Base-by-base conservation (phyloP, 2,797 vertebrate species). In the Tamandua tetradactyla region DNA sequence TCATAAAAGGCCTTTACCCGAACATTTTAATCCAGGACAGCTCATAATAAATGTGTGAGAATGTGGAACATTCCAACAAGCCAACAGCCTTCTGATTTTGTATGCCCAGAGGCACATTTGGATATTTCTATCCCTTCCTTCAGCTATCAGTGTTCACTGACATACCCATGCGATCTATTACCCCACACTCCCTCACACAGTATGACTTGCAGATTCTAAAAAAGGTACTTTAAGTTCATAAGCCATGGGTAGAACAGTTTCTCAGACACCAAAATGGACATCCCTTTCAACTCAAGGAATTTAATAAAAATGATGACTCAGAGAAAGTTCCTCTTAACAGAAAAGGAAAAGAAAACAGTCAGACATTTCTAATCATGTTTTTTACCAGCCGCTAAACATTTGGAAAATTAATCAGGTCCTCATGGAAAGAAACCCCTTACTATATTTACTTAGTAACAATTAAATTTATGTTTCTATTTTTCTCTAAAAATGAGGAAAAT, bases 91-190 rank as follows among this genome's bases (percentile, higher is more conserved):
- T 30, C 42, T 75, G 49, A 15, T 14, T 42, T 3, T 13, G 4
- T 3, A 23, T 10, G 23, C 7, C 44, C 42, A 20, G 25, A 3
- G 25, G 18, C 47, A 35, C 17, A 13, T 75, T 35, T 20, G 1
- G 6, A 5, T 4, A 0, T 17, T 40, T 10, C 20, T 7, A 23
- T 3, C 1, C 0, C 17, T 15, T n/a, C n/a, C 27, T 32, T 66
- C 11, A 0, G 0, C 8, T 15, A 13, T 15, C 0, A 0, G 55
- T 35, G n/a, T 11, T n/a, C 85, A 44, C 4, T 0, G 2, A 11
- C 11, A 5, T 3, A 2, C 32, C 27, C 22, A 4, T 5, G 3
- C 32, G n/a, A 20, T 20, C 7, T 1, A 10, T 30, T 64, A 9
- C 7, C 47, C 47, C 49, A 4, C 3, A 0, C 40, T 42, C 30